A percentile compares a stretch with the other conserved stretches of the same genome.
These are phyloP conservation scores for Salvelinus sp. DNA, from an alignment of 2,113 vertebrate genomes.

Conservation along the genomic window DNA sequence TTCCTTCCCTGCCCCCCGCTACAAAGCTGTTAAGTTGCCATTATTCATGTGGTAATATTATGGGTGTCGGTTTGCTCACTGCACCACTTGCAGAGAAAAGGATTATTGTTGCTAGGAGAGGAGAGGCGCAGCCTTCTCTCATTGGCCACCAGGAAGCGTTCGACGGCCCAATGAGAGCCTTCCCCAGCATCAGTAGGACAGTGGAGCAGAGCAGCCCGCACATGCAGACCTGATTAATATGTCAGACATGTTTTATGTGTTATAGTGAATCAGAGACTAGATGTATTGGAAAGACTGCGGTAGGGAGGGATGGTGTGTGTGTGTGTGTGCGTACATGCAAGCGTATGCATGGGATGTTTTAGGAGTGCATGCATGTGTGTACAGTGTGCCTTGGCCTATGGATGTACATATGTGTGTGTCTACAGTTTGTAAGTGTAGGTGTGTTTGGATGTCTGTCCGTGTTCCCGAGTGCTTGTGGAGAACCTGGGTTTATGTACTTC, in stretches of 20 bases:
- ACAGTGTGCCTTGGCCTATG: slow-evolving; percentile 22
- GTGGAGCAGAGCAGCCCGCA: slow-evolving; percentile 62
- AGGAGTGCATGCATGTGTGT: slow-evolving; percentile 17
- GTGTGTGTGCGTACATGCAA: neutral
- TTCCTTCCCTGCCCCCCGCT: slow-evolving; percentile 70
- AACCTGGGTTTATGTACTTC: neutral
- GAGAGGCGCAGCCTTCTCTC: slow-evolving; percentile 70
- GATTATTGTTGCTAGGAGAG: slow-evolving; percentile 94
- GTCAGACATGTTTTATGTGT: slow-evolving; percentile 82
- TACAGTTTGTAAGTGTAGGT: neutral
- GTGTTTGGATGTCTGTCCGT: neutral
- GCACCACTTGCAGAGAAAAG: slow-evolving; percentile 68
- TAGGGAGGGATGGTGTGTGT: slow-evolving; percentile 33
- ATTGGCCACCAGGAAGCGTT: slow-evolving; percentile 77
- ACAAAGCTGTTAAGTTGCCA: slow-evolving; percentile 68
- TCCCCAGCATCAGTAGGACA: slow-evolving; percentile 54
- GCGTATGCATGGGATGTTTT: neutral
- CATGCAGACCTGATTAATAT: slow-evolving; percentile 81
- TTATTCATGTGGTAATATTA: slow-evolving; percentile 88
- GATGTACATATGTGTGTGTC: slow-evolving; percentile 14
- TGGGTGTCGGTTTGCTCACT: slow-evolving; percentile 83
- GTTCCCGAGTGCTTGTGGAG: slow-evolving; percentile 4
- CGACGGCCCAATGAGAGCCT: slow-evolving; percentile 75
- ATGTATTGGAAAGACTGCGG: slow-evolving; percentile 64
- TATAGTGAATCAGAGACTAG: slow-evolving; percentile 70